Evolutionary conservation across 2,797 vertebrate species (phyloP), one percentile per base, ranked within the genome.

Genomic region (Micromesistius poutassou): DNA sequence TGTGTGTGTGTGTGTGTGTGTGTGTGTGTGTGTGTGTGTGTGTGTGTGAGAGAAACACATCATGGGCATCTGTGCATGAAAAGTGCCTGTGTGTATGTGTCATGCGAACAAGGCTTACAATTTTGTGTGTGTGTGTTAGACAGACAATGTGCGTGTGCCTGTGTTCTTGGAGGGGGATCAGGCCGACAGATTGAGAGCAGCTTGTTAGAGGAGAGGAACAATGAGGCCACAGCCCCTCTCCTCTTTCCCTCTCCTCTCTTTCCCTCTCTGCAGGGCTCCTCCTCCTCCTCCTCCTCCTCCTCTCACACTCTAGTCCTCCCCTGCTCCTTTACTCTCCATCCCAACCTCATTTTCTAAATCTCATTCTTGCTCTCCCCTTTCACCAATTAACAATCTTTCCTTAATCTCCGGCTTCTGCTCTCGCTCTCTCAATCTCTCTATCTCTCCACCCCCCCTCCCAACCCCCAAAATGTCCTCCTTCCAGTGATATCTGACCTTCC

Each of bases 181-280:
- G 91, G 91, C 87, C 86, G 86, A 92, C 90, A 93, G 93, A 93
- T 94, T 94, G 91, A 93, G 91, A 92, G 91, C 92, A 92, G 89
- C 93, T 93, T 89, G 91, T 94, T 94, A 92, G 89, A 89, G 66
- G 89, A 86, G 87, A 81, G 85, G 89, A 93, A 93, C 92, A 94
- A 93, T 91, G 92, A 90, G 83, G 84, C 86, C 85, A 82, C 84
- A 88, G 87, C 88, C 86, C 82, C 79, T 86, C 83, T 87, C 84
- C 80, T 66, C 55, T 84, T 80, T 87, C 79, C 82, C 83, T 81
- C 80, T 73, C 81, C 88, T 81, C 76, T 73, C 40, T 71, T 50
- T 30, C 28, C 38, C 55, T 72, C 55, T 40, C 31, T 36, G 68
- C 28, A 12, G 8, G 19, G 13, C 33, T n/a, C 74, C 55, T 31